Percentiles rank a stretch among this genome's conserved stretches.
Conservation (phyloP, 2,888 invertebrate genomes). For the Cosmopolites sordidus region DNA sequence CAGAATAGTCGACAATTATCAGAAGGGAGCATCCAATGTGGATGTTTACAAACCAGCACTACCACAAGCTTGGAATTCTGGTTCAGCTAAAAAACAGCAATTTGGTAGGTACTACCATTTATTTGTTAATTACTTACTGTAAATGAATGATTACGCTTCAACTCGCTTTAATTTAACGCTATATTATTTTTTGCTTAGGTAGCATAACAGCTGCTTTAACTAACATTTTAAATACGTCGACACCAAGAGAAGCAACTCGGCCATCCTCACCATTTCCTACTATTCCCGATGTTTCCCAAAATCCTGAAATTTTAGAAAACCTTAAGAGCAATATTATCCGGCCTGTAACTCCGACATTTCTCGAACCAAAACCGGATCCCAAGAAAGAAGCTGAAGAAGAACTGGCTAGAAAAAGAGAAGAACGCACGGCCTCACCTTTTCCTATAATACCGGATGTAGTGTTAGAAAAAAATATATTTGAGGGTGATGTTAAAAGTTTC, state of each 20-base stretch:
- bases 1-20: slow-evolving; percentile 45
- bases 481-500: slow-evolving; percentile 33
- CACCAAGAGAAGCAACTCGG: slow-evolving; percentile 19
- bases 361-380: slow-evolving; percentile 21
- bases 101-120: slow-evolving; percentile 44
- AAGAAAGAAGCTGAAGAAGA: slow-evolving; percentile 29
- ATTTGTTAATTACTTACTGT: slow-evolving; percentile 2
- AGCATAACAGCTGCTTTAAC: slow-evolving; percentile 38
- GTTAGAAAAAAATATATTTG: slow-evolving; percentile 32
- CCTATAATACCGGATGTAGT: slow-evolving; percentile 37
- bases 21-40: slow-evolving; percentile 43
- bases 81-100: slow-evolving; percentile 37
- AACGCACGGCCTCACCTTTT: slow-evolving; percentile 34
- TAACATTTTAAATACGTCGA: slow-evolving; percentile 33
- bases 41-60: slow-evolving; percentile 51
- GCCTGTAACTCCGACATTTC: slow-evolving; percentile 31
- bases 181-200: slow-evolving; percentile 36
- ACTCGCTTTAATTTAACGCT: too few species aligned
- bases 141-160: too few species aligned
- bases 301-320: slow-evolving; percentile 29
- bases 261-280: slow-evolving; percentile 37
- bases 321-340: slow-evolving; percentile 21
- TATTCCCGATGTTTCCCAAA: slow-evolving; percentile 37
- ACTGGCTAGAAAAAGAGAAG: slow-evolving; percentile 23
- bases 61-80: slow-evolving; percentile 51